These are phyloP conservation scores for Glyptemys insculpta DNA, from an alignment of 2,797 vertebrate genomes.

Conservation along the genomic window DNA sequence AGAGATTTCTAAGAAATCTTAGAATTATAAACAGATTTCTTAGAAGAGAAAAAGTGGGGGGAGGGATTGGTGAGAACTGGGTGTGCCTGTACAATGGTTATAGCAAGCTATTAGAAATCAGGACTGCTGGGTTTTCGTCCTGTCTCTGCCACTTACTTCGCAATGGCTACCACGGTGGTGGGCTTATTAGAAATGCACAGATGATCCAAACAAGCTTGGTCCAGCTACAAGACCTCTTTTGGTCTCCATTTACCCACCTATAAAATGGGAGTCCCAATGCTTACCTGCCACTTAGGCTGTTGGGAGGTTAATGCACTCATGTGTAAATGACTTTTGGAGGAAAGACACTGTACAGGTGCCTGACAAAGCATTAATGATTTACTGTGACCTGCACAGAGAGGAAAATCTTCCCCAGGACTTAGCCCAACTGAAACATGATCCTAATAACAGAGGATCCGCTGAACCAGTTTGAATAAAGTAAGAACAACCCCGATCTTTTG, in stretches of 20 bases:
- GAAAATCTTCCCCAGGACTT: not conserved
- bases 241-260: not conserved
- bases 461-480: not conserved
- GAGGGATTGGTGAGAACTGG: fast-evolving
- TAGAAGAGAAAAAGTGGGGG: not conserved
- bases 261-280: fast-evolving
- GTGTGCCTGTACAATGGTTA: not conserved
- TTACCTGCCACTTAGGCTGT: not conserved
- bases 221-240: fast-evolving
- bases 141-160: not conserved
- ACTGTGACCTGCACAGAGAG: fast-evolving
- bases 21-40: not conserved
- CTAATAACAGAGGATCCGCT: not conserved
- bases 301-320: fast-evolving
- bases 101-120: not conserved
- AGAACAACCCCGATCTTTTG: not conserved
- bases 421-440: not conserved
- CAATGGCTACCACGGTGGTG: fast-evolving
- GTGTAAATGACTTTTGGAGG: fast-evolving
- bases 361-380: not conserved
- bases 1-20: not conserved
- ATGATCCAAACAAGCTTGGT: not conserved
- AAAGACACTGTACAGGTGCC: not conserved
- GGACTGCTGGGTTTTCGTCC: not conserved
- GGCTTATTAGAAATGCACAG: not conserved